Conservation (phyloP, 2,113 vertebrate genomes). For the Grammomys surdaster region DNA sequence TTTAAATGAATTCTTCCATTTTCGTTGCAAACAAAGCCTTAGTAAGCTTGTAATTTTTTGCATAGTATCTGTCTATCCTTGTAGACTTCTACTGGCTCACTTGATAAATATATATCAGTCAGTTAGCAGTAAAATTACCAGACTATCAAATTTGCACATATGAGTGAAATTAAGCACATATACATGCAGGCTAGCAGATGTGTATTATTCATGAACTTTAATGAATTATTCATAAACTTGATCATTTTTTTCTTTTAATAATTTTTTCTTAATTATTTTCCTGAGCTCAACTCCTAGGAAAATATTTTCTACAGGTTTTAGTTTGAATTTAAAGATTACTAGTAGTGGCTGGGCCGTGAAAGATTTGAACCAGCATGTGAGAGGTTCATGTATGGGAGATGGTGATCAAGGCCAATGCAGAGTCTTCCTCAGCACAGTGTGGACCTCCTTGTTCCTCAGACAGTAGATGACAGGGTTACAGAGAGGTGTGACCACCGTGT, state of each 20-base stretch:
- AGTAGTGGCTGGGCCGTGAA: background rate
- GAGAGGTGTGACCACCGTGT: constrained; percentile 62
- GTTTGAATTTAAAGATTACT: background rate
- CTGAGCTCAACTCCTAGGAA: background rate
- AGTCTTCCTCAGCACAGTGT: background rate
- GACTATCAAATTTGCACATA: background rate
- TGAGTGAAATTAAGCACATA: background rate
- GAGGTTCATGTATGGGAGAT: background rate
- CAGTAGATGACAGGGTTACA: constrained; percentile 76
- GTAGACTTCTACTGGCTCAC: background rate
- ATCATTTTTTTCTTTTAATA: background rate
- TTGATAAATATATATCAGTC: background rate
- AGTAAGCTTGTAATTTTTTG: background rate
- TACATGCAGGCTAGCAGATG: background rate
- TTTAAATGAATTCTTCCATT: background rate
- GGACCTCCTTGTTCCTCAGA: constrained; percentile 68
- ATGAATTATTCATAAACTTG: background rate
- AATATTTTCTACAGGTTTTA: background rate
- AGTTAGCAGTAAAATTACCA: background rate
- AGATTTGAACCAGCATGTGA: background rate
- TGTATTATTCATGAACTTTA: background rate
- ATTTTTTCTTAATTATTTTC: background rate
- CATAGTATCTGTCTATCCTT: background rate
- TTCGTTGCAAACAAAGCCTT: background rate
- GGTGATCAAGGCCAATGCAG: background rate